phyloP scores from a whole-genome alignment of 1,140 invertebrate species.

The Drosophila truncata region DNA sequence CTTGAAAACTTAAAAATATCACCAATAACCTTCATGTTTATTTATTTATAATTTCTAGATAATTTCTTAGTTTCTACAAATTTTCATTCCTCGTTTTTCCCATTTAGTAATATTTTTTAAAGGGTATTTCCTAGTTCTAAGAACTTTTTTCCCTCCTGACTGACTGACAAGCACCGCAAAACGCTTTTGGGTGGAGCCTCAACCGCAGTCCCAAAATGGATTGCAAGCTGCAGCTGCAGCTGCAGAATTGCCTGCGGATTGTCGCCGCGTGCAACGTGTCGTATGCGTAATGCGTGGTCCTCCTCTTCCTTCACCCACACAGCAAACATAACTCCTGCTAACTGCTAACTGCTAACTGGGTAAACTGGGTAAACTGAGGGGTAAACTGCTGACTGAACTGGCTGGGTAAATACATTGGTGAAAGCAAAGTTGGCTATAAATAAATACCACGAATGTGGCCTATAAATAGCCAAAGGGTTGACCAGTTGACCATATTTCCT shows the following conservation, averaged over 20 bases:
- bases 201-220: constrained; percentile 35
- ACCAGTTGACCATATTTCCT: background rate
- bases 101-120: background rate
- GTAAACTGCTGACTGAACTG: too few relatives aligned
- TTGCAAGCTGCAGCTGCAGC: constrained; percentile 22
- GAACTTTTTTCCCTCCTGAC: background rate
- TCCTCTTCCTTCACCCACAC: background rate
- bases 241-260: constrained; percentile 24
- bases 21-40: background rate
- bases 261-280: constrained; percentile 27
- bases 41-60: background rate
- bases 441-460: constrained; percentile 43
- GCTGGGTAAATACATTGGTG: constrained; percentile 15
- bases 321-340: constrained; percentile 1
- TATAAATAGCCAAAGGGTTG: constrained; percentile 36
- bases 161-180: constrained; percentile 26
- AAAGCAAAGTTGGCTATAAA: constrained; percentile 26
- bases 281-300: constrained; percentile 32
- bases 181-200: constrained; percentile 9
- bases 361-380: constrained; percentile 1
- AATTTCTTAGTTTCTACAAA: background rate
- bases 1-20: background rate
- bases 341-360: background rate
- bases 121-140: background rate
- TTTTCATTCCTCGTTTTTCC: background rate